Conservation (phyloP, 2,888 invertebrate species). For the Coronaproctus castanopsis region DNA sequence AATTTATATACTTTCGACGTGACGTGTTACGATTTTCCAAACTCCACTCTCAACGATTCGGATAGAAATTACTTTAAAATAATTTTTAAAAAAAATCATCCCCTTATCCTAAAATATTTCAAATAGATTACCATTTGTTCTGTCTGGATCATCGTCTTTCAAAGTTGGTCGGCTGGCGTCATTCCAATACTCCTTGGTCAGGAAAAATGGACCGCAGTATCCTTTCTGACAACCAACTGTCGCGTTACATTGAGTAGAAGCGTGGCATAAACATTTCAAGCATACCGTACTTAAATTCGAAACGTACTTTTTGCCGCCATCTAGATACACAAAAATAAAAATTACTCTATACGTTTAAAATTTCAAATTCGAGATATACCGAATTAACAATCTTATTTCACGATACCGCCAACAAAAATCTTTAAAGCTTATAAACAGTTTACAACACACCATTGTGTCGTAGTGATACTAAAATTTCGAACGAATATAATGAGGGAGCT, state of each 20-base stretch:
- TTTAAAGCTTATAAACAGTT: no score
- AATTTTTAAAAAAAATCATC: no score
- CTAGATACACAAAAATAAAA: not conserved
- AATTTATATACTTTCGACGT: no score
- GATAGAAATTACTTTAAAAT: no score
- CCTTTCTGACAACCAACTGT: slow-evolving; percentile 33
- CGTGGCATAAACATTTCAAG: slow-evolving; percentile 36
- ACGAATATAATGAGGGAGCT: no score
- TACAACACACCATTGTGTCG: no score
- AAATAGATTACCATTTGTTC: slow-evolving; percentile 30
- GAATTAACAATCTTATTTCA: not conserved
- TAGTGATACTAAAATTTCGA: no score
- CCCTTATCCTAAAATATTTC: no score
- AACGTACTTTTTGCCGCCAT: slow-evolving; percentile 19
- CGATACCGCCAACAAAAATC: no score
- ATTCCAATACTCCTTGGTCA: slow-evolving; percentile 41
- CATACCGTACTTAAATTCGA: slow-evolving; percentile 34
- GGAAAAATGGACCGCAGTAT: slow-evolving; percentile 42
- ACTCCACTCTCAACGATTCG: no score
- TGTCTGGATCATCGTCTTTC: slow-evolving; percentile 35
- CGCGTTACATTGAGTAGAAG: slow-evolving; percentile 35
- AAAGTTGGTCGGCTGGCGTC: slow-evolving; percentile 37
- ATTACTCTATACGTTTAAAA: not conserved
- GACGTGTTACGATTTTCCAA: no score
- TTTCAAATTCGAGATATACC: not conserved